phyloP scores from a whole-genome alignment of 2,888 invertebrate genomes.

The Galerucella calmariensis region DNA sequence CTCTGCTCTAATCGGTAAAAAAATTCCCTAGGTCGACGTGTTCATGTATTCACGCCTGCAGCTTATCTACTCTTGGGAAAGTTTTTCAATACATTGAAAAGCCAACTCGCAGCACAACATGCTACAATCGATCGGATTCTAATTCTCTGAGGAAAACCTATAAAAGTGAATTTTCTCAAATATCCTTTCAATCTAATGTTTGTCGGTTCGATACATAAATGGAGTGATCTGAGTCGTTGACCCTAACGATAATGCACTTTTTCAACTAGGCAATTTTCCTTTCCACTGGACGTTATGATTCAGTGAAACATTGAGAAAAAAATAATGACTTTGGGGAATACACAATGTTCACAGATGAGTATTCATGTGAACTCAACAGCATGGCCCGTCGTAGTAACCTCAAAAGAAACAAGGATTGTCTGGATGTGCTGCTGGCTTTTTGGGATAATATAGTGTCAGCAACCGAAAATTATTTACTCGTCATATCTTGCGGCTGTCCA shows the following conservation, averaged over 20 bases:
- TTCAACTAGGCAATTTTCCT: neutral
- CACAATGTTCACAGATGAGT: too few relatives aligned
- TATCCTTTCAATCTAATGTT: slow-evolving; percentile 18
- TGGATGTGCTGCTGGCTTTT: too few relatives aligned
- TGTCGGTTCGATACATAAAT: slow-evolving; percentile 9
- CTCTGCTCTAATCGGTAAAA: too few relatives aligned
- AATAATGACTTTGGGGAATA: too few relatives aligned
- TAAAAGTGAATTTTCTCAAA: slow-evolving; percentile 18
- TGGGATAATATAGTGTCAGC: too few relatives aligned
- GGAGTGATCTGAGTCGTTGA: slow-evolving; percentile 21
- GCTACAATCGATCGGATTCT: slow-evolving; percentile 14
- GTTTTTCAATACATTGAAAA: neutral
- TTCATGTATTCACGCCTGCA: neutral
- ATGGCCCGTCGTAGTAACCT: too few relatives aligned
- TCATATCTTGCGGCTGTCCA: too few relatives aligned
- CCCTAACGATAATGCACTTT: slow-evolving; percentile 10
- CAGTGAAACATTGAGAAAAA: neutral
- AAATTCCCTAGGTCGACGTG: too few relatives aligned
- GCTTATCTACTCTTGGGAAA: neutral
- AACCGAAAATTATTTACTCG: too few relatives aligned
- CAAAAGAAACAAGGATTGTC: too few relatives aligned
- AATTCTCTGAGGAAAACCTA: slow-evolving; percentile 19
- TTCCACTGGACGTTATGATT: neutral
- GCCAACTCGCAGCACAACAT: neutral
- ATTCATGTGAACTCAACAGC: too few relatives aligned